A percentile compares a stretch with the other conserved stretches of the same genome.
These are phyloP conservation scores for Calameuta idolon DNA, from an alignment of 2,888 invertebrate genomes.

Conservation along the genomic window DNA sequence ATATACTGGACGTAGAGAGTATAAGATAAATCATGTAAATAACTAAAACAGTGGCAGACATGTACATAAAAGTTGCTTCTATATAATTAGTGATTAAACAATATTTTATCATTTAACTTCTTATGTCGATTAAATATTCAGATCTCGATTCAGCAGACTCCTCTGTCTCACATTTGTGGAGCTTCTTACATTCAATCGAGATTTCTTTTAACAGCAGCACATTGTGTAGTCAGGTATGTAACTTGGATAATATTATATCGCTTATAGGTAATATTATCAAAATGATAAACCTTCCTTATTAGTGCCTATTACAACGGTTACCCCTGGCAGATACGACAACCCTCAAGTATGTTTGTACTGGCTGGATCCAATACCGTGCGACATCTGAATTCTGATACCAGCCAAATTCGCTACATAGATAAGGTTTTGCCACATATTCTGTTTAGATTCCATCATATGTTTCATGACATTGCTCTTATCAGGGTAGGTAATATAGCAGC, in stretches of 20 bases:
- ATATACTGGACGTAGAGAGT: conserved; percentile 11
- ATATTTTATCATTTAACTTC: conserved; percentile 7
- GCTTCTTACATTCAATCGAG: conserved; percentile 52
- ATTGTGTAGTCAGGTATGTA: conserved; percentile 56
- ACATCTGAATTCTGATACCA: conserved; percentile 40
- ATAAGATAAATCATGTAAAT: conserved; percentile 17
- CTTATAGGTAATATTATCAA: background rate
- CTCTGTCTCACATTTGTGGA: conserved; percentile 49
- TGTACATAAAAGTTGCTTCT: conserved; percentile 5
- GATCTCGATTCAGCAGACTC: conserved; percentile 49
- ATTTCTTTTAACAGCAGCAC: conserved; percentile 58
- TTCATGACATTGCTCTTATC: conserved; percentile 54
- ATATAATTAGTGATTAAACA: background rate
- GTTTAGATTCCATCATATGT: conserved; percentile 44
- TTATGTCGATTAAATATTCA: conserved; percentile 19
- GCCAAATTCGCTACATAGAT: conserved; percentile 47
- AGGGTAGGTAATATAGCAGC: conserved; percentile 39
- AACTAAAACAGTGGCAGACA: background rate
- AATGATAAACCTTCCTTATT: background rate
- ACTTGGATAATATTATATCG: background rate
- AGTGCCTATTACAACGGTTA: background rate
- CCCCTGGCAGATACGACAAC: conserved; percentile 42
- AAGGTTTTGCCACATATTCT: conserved; percentile 47
- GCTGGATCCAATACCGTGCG: conserved; percentile 52
- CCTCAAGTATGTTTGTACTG: conserved; percentile 42